These are phyloP conservation scores for Perizoma affinitatum DNA, from an alignment of 2,888 invertebrate genomes.

Conservation along the genomic window DNA sequence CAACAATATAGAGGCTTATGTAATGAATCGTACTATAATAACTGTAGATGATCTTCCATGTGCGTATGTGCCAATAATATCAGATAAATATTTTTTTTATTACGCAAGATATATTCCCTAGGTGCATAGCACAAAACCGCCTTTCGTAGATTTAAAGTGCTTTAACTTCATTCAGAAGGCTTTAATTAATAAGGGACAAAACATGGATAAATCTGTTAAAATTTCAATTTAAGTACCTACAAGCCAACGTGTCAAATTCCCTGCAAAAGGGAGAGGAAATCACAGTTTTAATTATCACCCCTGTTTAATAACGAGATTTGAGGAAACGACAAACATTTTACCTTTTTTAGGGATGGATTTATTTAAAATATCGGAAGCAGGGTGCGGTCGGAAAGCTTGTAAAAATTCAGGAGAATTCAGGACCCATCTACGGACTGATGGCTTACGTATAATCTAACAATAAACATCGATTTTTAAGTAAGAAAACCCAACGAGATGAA, in stretches of 20 bases:
- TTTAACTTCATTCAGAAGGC: constrained; percentile 1
- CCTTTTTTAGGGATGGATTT: constrained; percentile 19
- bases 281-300: constrained; percentile 52
- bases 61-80: too few relatives aligned
- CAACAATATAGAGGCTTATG: too few relatives aligned
- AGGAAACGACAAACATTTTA: constrained; percentile 17
- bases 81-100: too few relatives aligned
- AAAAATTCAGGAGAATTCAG: neutral
- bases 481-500: too few relatives aligned
- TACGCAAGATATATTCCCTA: too few relatives aligned
- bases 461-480: too few relatives aligned
- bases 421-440: too few relatives aligned
- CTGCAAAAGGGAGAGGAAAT: constrained; percentile 45
- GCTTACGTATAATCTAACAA: too few relatives aligned
- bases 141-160: too few relatives aligned
- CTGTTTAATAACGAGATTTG: constrained; percentile 46
- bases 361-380: constrained; percentile 5
- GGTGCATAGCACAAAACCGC: too few relatives aligned
- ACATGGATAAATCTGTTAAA: constrained; percentile 31
- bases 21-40: too few relatives aligned
- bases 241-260: constrained; percentile 41
- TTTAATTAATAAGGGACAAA: constrained; percentile 26
- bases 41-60: too few relatives aligned
- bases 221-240: constrained; percentile 32
- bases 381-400: neutral